Percentiles rank a stretch among this genome's conserved stretches.
Conservation (phyloP, 2,113 vertebrate species). For the Lucifuga dentata region DNA sequence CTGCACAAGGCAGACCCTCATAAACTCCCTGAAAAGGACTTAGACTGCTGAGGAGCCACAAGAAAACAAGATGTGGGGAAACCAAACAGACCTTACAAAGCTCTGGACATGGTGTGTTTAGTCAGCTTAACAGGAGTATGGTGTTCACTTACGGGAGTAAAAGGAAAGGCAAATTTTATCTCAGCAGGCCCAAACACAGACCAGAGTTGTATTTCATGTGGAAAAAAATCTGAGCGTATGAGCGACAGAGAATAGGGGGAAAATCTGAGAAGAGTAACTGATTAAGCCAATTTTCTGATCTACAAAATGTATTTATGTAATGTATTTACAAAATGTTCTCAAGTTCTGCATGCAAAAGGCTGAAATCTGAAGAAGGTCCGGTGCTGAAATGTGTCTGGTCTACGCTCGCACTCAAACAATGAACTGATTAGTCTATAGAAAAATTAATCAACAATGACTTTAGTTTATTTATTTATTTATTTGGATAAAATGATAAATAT, state of each 20-base stretch:
- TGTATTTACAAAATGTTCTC: constrained; percentile 40
- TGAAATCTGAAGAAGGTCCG: too few species aligned
- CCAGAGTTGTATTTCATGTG: constrained; percentile 65
- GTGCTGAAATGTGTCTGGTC: too few species aligned
- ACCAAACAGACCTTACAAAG: constrained; percentile 80
- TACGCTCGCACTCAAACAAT: too few species aligned
- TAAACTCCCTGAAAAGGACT: constrained; percentile 82
- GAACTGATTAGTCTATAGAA: too few species aligned
- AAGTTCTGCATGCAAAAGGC: neutral
- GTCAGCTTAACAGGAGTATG: constrained; percentile 68
- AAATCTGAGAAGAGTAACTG: constrained; percentile 32
- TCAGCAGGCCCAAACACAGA: constrained; percentile 68
- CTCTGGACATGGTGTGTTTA: constrained; percentile 77
- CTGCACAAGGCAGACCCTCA: constrained; percentile 67
- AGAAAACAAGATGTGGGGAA: constrained; percentile 81
- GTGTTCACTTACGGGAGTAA: constrained; percentile 58
- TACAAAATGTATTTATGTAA: constrained; percentile 13
- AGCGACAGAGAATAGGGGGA: constrained; percentile 6
- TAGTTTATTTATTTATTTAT: too few species aligned
- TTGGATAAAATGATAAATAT: too few species aligned
- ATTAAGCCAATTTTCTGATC: constrained; percentile 48
- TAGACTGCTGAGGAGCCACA: constrained; percentile 74
- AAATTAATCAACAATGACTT: too few species aligned
- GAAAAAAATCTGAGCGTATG: constrained; percentile 34
- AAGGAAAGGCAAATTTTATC: constrained; percentile 74